Conservation (phyloP, 2,797 vertebrate species). For the Podarcis lilfordi region DNA sequence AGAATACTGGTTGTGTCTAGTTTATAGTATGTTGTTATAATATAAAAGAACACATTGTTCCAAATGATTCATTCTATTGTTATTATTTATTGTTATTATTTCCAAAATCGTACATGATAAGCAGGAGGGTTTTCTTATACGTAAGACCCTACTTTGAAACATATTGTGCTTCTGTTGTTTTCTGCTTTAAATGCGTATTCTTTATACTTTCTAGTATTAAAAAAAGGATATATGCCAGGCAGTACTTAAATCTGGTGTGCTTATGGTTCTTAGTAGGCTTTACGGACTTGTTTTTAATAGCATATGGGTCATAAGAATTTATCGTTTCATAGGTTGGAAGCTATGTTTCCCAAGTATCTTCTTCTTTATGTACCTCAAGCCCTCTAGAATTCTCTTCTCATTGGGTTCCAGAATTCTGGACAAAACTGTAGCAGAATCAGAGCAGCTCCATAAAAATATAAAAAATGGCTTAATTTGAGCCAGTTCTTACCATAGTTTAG, state of each 20-base stretch:
- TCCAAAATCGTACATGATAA: conserved; percentile 65
- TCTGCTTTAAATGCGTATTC: conserved; percentile 57
- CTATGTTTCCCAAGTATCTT: not conserved
- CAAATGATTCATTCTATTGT: conserved; percentile 61
- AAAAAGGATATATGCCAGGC: conserved; percentile 45
- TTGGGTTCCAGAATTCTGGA: not conserved
- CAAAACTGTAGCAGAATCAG: accelerated
- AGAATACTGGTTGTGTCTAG: conserved; percentile 60
- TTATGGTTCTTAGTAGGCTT: conserved; percentile 61
- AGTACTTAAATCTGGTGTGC: conserved; percentile 41
- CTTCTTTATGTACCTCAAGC: conserved; percentile 12
- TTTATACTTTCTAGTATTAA: conserved; percentile 59
- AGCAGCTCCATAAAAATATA: not conserved
- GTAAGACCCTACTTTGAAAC: conserved; percentile 55
- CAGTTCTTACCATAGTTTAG: not conserved
- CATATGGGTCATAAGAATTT: conserved; percentile 59
- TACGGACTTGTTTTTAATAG: conserved; percentile 55
- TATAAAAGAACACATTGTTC: conserved; percentile 67
- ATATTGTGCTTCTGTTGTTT: conserved; percentile 35
- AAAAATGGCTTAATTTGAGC: not conserved
- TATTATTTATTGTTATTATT: conserved; percentile 75
- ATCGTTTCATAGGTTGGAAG: not conserved
- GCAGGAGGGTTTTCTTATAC: conserved; percentile 56
- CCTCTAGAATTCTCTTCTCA: not conserved
- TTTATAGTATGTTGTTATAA: conserved; percentile 42